Evolutionary conservation across 1,140 invertebrate species (phyloP).

Genomic region (Mercenaria mercenaria): DNA sequence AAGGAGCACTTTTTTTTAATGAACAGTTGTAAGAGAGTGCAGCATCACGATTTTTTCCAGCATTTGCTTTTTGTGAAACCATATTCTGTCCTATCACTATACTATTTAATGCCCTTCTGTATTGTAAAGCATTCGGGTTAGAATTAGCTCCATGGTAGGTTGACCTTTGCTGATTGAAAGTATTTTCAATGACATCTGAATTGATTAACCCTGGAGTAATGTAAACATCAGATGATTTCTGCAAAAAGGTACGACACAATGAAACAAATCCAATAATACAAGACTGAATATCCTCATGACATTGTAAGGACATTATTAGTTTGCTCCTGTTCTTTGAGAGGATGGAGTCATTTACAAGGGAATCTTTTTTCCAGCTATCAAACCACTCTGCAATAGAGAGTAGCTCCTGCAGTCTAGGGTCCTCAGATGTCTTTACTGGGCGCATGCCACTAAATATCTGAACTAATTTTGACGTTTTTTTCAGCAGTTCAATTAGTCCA

Average conservation of each 20-base stretch:
- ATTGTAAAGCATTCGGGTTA: constrained; percentile 17
- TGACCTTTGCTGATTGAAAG: too few species aligned
- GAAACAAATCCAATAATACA: constrained; percentile 17
- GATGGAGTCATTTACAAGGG: not conserved
- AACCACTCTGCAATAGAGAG: not conserved
- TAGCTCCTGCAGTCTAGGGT: not conserved
- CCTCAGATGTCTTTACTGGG: not conserved
- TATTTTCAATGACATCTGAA: too few species aligned
- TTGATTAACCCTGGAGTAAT: not conserved
- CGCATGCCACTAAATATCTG: constrained; percentile 27
- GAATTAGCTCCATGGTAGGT: constrained; percentile 42
- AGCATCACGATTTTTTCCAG: too few species aligned
- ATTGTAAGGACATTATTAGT: not conserved
- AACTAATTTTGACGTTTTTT: constrained; percentile 2
- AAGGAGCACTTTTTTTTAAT: too few species aligned
- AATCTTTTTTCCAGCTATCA: not conserved
- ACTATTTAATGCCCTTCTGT: constrained; percentile 23
- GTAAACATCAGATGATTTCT: not conserved
- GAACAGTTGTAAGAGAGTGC: too few species aligned
- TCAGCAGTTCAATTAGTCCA: constrained; percentile 9
- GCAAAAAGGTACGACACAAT: not conserved
- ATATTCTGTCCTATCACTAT: constrained; percentile 27
- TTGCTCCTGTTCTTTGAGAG: not conserved
- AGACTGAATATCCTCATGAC: not conserved
- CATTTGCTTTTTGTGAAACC: constrained; percentile 13